phyloP scores from a whole-genome alignment of 2,888 invertebrate genomes.

The Cinara cedri region DNA sequence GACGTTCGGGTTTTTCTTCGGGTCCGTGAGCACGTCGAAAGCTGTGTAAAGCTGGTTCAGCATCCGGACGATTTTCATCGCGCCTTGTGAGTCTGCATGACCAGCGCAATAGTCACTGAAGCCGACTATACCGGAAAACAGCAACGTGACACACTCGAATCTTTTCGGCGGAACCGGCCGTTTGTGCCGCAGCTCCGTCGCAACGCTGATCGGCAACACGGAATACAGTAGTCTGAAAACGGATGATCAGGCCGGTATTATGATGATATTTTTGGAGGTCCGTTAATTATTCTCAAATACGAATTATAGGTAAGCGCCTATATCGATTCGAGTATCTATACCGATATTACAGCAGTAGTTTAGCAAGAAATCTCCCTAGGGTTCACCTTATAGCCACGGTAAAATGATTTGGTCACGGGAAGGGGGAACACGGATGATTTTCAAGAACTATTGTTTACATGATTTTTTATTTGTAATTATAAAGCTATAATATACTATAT shows the following conservation, averaged over 20 bases:
- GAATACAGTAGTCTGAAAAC: constrained; percentile 85
- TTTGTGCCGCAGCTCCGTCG: constrained; percentile 90
- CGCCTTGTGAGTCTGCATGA: constrained; percentile 88
- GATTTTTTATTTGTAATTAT: too few species aligned
- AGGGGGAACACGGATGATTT: too few species aligned
- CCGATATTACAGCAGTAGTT: too few species aligned
- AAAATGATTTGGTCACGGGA: too few species aligned
- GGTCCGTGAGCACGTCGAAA: constrained; percentile 91
- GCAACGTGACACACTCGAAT: constrained; percentile 87
- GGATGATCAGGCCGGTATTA: neutral
- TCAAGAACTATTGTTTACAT: too few species aligned
- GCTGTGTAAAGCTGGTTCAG: constrained; percentile 92
- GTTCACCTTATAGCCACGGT: too few species aligned
- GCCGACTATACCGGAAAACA: constrained; percentile 93
- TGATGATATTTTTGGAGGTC: neutral
- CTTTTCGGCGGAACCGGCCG: constrained; percentile 87
- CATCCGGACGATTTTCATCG: constrained; percentile 95
- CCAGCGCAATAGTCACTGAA: constrained; percentile 89
- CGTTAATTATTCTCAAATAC: too few species aligned
- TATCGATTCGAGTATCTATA: too few species aligned
- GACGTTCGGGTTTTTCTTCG: constrained; percentile 88
- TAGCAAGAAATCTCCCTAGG: too few species aligned
- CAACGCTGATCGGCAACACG: constrained; percentile 90
- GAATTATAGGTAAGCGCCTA: too few species aligned
- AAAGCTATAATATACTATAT: too few species aligned